These are phyloP conservation scores for Calyptommatus sinebrachiatus DNA, from an alignment of 2,113 vertebrate genomes.

Conservation along the genomic window DNA sequence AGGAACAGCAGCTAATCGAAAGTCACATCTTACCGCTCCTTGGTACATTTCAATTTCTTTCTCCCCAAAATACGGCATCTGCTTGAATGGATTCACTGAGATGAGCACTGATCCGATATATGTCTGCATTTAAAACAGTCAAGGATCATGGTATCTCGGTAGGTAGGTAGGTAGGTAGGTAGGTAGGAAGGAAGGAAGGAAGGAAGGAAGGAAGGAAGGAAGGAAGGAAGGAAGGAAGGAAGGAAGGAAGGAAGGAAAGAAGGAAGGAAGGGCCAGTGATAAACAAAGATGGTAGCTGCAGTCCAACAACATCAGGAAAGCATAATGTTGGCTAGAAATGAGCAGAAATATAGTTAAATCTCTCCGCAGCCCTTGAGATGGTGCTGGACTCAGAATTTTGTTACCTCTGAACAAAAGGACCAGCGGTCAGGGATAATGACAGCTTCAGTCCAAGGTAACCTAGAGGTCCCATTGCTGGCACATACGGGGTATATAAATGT, in stretches of 20 bases:
- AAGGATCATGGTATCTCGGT: constrained; percentile 66
- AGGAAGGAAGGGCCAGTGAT: background rate
- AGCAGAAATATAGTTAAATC: too few species aligned
- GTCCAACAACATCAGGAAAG: background rate
- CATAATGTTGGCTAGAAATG: background rate
- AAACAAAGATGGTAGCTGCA: background rate
- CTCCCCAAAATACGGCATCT: constrained; percentile 98
- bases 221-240: background rate
- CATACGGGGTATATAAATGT: too few species aligned
- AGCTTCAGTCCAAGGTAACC: too few species aligned
- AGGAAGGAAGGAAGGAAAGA: background rate
- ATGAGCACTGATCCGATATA: constrained; percentile 97
- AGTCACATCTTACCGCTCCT: constrained; percentile 87
- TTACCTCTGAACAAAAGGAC: too few species aligned
- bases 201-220: background rate
- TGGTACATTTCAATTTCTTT: constrained; percentile 99
- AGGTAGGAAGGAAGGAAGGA: too few species aligned
- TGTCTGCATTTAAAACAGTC: constrained; percentile 80
- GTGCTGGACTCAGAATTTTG: too few species aligned
- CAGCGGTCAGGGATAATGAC: too few species aligned
- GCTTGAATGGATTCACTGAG: constrained; percentile 97
- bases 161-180: background rate
- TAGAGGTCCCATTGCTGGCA: too few species aligned
- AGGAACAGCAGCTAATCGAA: background rate
- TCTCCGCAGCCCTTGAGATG: too few species aligned